Evolutionary conservation across 2,888 invertebrate species (phyloP).

Genomic region (Phortica okadai): DNA sequence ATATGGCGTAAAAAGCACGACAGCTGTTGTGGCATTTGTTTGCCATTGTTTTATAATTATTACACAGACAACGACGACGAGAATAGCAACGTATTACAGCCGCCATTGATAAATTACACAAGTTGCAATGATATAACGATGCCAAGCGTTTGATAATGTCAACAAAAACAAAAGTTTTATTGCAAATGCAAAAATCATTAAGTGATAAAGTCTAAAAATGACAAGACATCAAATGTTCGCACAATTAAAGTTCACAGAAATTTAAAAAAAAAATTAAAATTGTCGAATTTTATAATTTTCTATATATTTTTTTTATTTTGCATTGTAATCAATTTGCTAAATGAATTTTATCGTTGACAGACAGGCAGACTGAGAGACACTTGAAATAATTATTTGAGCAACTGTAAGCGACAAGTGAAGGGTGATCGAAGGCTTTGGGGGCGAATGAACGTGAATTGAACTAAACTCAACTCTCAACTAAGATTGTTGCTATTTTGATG

Average conservation of each 20-base stretch:
- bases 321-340: not conserved
- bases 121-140: not conserved
- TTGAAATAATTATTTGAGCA: not conserved
- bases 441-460: too few species aligned
- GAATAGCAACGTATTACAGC: not conserved
- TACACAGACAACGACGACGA: not conserved
- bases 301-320: not conserved
- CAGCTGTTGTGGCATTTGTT: slow-evolving; percentile 3
- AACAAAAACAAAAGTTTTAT: not conserved
- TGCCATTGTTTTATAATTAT: slow-evolving; percentile 8
- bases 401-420: not conserved
- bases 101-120: not conserved
- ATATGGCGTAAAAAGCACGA: not conserved
- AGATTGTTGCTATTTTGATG: not conserved
- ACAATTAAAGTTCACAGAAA: not conserved
- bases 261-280: not conserved
- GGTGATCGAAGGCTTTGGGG: not conserved
- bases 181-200: not conserved
- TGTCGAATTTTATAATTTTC: too few species aligned
- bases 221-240: not conserved
- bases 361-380: not conserved
- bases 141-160: not conserved
- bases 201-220: not conserved
- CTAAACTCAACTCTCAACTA: too few species aligned
- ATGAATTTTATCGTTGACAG: not conserved